A percentile compares a stretch with the other conserved stretches of the same genome.
Evolutionary conservation across 2,888 invertebrate species (phyloP).

Genomic region (Phyllotreta striolata): DNA sequence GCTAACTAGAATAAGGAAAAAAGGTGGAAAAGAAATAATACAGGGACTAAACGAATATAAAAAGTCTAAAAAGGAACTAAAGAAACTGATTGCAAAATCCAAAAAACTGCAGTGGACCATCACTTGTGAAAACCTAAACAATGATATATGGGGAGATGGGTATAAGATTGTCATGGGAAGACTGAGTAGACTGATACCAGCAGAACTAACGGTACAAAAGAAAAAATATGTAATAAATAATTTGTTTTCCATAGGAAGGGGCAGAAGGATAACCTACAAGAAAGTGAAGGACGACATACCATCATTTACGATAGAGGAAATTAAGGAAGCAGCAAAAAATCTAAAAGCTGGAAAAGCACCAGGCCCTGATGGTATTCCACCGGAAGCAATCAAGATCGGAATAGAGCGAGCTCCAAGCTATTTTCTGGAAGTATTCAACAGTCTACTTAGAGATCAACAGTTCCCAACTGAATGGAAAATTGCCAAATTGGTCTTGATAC

Average conservation of each 20-base stretch:
- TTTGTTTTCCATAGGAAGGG: too few relatives aligned
- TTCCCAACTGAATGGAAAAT: constrained; percentile 37
- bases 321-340: not conserved
- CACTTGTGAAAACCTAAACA: not conserved
- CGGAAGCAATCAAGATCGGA: constrained; percentile 6
- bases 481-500: constrained; percentile 24
- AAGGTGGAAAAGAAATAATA: not conserved
- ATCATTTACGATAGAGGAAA: too few relatives aligned
- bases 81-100: not conserved
- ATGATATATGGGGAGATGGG: constrained; percentile 2
- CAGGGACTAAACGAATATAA: not conserved
- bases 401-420: too few relatives aligned
- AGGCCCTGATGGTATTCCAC: constrained; percentile 5
- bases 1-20: not conserved
- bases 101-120: constrained; percentile 1
- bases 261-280: too few relatives aligned
- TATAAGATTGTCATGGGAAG: too few relatives aligned
- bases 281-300: too few relatives aligned
- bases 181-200: too few relatives aligned
- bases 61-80: not conserved
- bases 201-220: too few relatives aligned
- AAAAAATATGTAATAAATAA: too few relatives aligned
- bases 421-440: too few relatives aligned
- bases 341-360: constrained; percentile 2
- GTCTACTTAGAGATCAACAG: not conserved